Conservation (phyloP, 2,797 vertebrate species). For the Propithecus perrieri region DNA sequence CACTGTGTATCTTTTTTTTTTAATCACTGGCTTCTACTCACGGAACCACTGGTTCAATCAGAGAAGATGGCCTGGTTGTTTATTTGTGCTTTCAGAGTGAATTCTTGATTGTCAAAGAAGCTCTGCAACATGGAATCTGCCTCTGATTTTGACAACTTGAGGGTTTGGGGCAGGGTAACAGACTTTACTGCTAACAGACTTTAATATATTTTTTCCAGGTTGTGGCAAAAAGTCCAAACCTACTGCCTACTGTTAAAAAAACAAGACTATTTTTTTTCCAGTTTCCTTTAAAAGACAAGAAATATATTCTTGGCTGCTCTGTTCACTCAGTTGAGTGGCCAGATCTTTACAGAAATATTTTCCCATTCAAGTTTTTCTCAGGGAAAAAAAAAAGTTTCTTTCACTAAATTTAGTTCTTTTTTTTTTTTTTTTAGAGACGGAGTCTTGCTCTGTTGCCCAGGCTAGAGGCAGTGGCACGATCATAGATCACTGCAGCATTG, state of each 20-base stretch:
- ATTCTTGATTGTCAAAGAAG: neutral
- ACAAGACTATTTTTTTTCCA: neutral
- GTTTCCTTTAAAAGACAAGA: conserved; percentile 14
- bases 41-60: neutral
- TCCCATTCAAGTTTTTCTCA: neutral
- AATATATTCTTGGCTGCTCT: neutral
- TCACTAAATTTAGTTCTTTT: neutral
- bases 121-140: neutral
- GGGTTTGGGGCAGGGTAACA: neutral
- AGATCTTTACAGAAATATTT: neutral
- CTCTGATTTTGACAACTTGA: neutral
- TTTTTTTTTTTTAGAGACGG: too few species aligned
- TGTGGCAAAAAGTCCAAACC: neutral
- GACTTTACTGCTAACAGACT: neutral
- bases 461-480: too few species aligned
- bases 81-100: neutral
- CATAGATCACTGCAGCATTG: too few species aligned
- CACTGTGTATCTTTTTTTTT: neutral
- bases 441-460: too few species aligned
- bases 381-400: neutral
- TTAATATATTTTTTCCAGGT: neutral
- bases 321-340: neutral
- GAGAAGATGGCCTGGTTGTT: neutral
- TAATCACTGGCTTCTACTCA: neutral
- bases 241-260: neutral